Percentiles rank a stretch among this genome's conserved stretches.
phyloP scores from a whole-genome alignment of 2,888 invertebrate genomes.

The Belgica antarctica region DNA sequence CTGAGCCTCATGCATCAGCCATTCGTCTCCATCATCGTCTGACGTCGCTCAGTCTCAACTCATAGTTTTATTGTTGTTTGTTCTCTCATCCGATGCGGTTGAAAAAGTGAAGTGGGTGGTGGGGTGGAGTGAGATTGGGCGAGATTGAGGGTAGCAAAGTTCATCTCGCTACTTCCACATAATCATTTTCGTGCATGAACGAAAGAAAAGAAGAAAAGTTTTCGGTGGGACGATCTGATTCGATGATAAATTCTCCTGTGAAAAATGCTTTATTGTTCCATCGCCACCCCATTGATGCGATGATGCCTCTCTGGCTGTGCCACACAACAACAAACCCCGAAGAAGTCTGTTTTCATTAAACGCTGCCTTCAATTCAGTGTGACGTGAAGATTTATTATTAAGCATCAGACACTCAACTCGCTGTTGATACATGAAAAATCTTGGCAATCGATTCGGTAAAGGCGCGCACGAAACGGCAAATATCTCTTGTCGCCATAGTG shows the following conservation, averaged over 20 bases:
- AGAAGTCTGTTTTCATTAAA: constrained; percentile 29
- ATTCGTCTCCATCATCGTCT: constrained; percentile 32
- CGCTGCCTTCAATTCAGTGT: constrained; percentile 26
- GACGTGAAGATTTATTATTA: constrained; percentile 36
- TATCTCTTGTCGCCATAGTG: background rate
- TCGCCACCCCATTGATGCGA: background rate
- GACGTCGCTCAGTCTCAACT: constrained; percentile 34
- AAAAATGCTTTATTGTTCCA: background rate
- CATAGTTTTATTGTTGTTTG: constrained; percentile 35
- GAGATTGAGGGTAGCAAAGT: too few species aligned
- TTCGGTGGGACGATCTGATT: constrained; percentile 14
- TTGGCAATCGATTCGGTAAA: constrained; percentile 26
- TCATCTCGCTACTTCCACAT: background rate
- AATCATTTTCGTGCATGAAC: background rate
- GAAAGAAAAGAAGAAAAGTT: background rate
- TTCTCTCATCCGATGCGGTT: background rate
- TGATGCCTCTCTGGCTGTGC: constrained; percentile 21
- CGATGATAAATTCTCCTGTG: constrained; percentile 26
- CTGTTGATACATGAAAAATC: background rate
- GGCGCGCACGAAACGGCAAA: background rate
- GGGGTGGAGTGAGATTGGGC: too few species aligned
- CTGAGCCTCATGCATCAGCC: constrained; percentile 11
- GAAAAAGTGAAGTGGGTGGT: background rate
- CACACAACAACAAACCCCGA: background rate
- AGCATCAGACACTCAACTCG: background rate